phyloP scores from a whole-genome alignment of 2,888 invertebrate species.

The Seira musarum region DNA sequence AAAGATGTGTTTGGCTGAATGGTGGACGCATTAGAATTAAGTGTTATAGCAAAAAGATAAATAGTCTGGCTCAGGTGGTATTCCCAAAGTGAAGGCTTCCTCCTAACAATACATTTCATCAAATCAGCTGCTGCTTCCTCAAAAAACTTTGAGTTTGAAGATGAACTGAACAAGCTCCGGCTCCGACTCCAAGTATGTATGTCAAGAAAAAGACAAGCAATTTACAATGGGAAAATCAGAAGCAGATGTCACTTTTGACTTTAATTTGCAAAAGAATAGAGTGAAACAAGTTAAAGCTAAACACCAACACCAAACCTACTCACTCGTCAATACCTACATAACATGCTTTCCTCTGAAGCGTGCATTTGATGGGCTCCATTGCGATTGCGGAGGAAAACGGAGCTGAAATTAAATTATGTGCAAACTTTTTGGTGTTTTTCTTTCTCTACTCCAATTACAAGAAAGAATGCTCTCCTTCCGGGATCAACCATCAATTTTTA shows the following conservation, averaged over 20 bases:
- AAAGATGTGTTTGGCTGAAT: no score
- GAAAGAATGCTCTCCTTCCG: not conserved
- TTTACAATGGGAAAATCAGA: not conserved
- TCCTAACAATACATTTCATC: conserved; percentile 12
- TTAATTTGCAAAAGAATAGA: no score
- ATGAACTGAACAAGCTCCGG: not conserved
- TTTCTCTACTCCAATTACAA: not conserved
- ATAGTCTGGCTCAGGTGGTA: conserved; percentile 44
- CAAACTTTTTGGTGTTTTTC: not conserved
- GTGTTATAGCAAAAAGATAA: no score
- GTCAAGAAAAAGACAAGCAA: not conserved
- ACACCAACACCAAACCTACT: no score
- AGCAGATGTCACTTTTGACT: not conserved
- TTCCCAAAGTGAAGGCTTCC: conserved; percentile 23
- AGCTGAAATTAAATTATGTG: not conserved
- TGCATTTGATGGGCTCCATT: no score
- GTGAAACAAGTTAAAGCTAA: no score
- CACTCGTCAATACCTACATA: not conserved
- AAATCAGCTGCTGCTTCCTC: conserved; percentile 26
- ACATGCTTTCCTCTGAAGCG: not conserved
- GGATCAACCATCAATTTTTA: no score
- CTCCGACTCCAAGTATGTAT: not conserved
- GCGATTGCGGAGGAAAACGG: not conserved
- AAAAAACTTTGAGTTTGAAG: not conserved
- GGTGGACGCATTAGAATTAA: no score